phyloP scores from a whole-genome alignment of 2,797 vertebrate species.

The Peromyscus eremicus region DNA sequence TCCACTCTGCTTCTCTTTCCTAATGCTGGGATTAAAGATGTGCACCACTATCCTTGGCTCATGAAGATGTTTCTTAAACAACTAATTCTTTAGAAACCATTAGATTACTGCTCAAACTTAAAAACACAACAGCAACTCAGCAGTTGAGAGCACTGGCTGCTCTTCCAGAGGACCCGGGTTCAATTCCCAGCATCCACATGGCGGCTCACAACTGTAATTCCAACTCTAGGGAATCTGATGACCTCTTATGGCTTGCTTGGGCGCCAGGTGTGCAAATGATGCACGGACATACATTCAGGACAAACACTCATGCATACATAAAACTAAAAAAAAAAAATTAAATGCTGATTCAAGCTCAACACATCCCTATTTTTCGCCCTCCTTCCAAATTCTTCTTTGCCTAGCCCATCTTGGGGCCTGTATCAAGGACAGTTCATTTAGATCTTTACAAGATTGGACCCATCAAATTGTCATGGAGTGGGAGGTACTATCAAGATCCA shows the following conservation, averaged over 20 bases:
- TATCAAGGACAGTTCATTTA: too few species aligned
- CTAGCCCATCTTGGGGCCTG: too few species aligned
- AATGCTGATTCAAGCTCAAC: neutral
- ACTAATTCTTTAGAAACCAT: conserved; percentile 5
- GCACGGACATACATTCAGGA: neutral
- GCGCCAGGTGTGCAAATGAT: neutral
- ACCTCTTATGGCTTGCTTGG: neutral
- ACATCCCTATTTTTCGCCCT: neutral
- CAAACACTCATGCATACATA: neutral
- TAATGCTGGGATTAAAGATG: neutral
- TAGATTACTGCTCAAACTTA: neutral
- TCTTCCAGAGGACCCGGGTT: neutral
- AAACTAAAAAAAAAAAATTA: neutral
- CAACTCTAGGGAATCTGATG: neutral
- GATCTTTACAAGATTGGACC: too few species aligned
- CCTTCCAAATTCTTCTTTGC: neutral
- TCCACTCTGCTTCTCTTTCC: too few species aligned
- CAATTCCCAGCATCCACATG: neutral
- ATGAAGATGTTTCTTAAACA: neutral
- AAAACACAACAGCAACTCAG: neutral
- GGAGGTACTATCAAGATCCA: too few species aligned
- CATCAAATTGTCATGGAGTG: too few species aligned
- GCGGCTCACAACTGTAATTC: neutral
- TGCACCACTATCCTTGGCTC: neutral
- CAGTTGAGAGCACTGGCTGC: neutral